Base-by-base conservation (phyloP, 2,113 vertebrate genomes). In the Gobio gobio region DNA sequence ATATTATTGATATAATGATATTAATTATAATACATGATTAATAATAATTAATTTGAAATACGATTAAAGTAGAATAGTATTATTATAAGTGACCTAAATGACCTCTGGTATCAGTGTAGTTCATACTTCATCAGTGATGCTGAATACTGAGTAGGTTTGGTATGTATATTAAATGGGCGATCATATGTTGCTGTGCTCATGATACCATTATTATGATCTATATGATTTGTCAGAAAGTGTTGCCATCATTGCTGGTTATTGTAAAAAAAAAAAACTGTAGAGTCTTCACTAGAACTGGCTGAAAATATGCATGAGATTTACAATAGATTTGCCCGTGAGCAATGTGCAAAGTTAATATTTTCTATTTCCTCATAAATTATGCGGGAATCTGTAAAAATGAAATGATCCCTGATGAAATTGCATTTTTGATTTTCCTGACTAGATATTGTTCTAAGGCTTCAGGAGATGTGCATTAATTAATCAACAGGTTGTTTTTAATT, bases 311-410 rank as follows among this genome's bases (percentile, higher is more conserved):
- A 77, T 59, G 51, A 51, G 22, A 85, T 83, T 87, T 54, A 85
- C 24, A 47, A 47, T 56, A 47, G 73, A 73, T 59, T 80, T 79
- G 72, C 78, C 70, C n/a, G 36, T 59, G 51, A 70, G 63, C 61
- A 22, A 75, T 86, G 83, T 72, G 78, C 78, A 82, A 82, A 82
- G 82, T 78, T 85, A 85, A 86, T 85, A 74, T 83, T 84, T 84
- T 86, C 74, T 63, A 45, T 74, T 82, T 81, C 72, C 82, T 84
- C 68, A 73, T 89, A 85, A 86, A 89, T 87, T 85, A 87, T 85
- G 88, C 58, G 82, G 58, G 72, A 83, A 73, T 70, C 66, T 78
- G 51, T n/a, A 45, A 76, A 88, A 73, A 47, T 13, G 18, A 72
- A 86, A 85, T 64, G 77, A 74, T 85, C 47, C 26, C 51, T 20